Percentiles rank a stretch among this genome's conserved stretches.
Evolutionary conservation across 1,140 invertebrate species (phyloP).

Genomic region (Lineus longissimus): DNA sequence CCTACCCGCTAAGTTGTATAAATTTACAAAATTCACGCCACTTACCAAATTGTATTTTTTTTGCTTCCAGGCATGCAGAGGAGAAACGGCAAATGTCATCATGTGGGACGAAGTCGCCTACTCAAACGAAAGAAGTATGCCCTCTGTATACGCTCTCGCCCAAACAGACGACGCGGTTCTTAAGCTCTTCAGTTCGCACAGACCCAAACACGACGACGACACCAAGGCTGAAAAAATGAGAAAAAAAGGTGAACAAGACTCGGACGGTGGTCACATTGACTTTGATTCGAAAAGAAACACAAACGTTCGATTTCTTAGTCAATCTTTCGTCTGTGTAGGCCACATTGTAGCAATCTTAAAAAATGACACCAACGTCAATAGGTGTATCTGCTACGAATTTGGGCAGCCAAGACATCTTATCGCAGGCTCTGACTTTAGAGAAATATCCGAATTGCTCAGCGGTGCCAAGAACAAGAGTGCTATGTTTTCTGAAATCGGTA

Average conservation of each 20-base stretch:
- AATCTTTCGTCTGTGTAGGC: not conserved
- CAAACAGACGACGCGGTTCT: not conserved
- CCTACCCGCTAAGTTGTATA: not conserved
- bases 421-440: not conserved
- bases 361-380: not conserved
- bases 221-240: not conserved
- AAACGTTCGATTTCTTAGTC: not conserved
- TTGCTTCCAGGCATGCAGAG: not conserved
- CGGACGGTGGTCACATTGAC: not conserved
- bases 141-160: not conserved
- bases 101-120: not conserved
- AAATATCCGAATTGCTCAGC: constrained; percentile 1
- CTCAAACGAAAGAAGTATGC: not conserved
- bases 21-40: not conserved
- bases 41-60: not conserved
- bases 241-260: not conserved
- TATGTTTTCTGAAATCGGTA: constrained; percentile 1
- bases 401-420: not conserved
- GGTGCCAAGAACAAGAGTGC: not conserved
- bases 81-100: not conserved
- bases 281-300: not conserved
- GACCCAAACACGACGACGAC: not conserved
- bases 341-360: not conserved
- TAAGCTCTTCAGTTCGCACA: not conserved
- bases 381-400: not conserved